Conservation (phyloP, 2,113 vertebrate species). For the Scomber japonicus region DNA sequence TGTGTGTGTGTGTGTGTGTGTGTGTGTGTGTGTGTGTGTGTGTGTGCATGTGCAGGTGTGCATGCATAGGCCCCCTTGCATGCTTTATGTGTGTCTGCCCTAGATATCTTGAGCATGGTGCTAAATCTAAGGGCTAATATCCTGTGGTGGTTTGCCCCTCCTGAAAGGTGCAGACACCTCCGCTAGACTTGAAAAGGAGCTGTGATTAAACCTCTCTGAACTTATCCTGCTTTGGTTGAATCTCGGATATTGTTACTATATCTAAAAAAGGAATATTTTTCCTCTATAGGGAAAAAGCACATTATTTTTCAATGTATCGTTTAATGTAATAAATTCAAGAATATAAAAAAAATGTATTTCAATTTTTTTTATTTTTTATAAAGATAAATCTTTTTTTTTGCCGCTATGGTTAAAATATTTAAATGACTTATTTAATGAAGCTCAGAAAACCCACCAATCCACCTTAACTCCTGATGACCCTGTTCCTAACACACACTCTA, state of each 20-base stretch:
- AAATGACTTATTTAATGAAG: slow-evolving; percentile 6
- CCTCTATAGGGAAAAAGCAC: background rate
- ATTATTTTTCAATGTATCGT: slow-evolving; percentile 2
- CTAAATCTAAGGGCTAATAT: slow-evolving; percentile 66
- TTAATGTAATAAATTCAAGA: slow-evolving; percentile 26
- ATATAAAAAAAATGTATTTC: background rate
- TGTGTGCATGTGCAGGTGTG: slow-evolving; percentile 15
- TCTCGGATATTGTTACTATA: slow-evolving; percentile 45
- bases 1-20: slow-evolving; percentile 23
- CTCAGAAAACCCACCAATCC: slow-evolving; percentile 27
- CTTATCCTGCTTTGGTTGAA: slow-evolving; percentile 44
- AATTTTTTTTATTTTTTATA: background rate
- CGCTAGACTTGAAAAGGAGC: slow-evolving; percentile 72
- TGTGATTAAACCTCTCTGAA: slow-evolving; percentile 71
- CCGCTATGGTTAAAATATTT: background rate
- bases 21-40: slow-evolving; percentile 14
- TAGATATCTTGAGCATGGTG: slow-evolving; percentile 74
- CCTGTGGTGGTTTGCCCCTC: slow-evolving; percentile 60
- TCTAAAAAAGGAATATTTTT: slow-evolving; percentile 31
- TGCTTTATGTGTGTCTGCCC: slow-evolving; percentile 58
- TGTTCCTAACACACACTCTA: slow-evolving; percentile 71
- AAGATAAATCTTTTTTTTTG: slow-evolving; percentile 9
- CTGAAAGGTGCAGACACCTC: slow-evolving; percentile 62
- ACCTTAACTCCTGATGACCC: slow-evolving; percentile 24
- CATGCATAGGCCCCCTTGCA: slow-evolving; percentile 10